phyloP scores from a whole-genome alignment of 2,888 invertebrate genomes.

The Noctua fimbriata region DNA sequence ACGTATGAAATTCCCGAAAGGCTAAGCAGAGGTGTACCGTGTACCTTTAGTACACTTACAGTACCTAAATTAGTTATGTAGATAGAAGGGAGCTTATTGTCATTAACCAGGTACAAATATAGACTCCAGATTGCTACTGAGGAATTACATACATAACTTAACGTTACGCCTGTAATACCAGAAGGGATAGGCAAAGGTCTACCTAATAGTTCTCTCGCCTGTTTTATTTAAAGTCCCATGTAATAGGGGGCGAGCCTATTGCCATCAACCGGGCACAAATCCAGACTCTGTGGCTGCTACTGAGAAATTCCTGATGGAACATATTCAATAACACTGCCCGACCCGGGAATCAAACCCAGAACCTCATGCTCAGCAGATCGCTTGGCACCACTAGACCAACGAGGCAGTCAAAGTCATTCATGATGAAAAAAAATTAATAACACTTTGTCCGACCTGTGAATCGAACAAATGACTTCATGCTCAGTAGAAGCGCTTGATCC shows the following conservation, averaged over 20 bases:
- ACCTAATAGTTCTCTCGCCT: no score
- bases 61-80: not conserved
- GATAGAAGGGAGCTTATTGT: not conserved
- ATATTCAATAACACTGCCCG: not conserved
- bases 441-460: no score
- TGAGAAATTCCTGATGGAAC: not conserved
- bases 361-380: no score
- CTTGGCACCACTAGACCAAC: no score
- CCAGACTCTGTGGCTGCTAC: no score
- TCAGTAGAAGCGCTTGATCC: not conserved
- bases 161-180: not conserved
- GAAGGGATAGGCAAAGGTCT: no score
- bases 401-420: no score
- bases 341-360: not conserved
- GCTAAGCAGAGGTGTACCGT: not conserved
- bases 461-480: not conserved
- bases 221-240: no score
- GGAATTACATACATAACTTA: no score
- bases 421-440: no score
- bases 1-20: not conserved
- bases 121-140: no score
- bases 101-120: not conserved
- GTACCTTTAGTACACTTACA: not conserved
- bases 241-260: not conserved
- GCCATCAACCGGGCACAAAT: not conserved